A percentile compares a stretch with the other conserved stretches of the same genome.
Evolutionary conservation across 2,888 invertebrate genomes (phyloP).

Genomic region (Oxycera nigricornis): DNA sequence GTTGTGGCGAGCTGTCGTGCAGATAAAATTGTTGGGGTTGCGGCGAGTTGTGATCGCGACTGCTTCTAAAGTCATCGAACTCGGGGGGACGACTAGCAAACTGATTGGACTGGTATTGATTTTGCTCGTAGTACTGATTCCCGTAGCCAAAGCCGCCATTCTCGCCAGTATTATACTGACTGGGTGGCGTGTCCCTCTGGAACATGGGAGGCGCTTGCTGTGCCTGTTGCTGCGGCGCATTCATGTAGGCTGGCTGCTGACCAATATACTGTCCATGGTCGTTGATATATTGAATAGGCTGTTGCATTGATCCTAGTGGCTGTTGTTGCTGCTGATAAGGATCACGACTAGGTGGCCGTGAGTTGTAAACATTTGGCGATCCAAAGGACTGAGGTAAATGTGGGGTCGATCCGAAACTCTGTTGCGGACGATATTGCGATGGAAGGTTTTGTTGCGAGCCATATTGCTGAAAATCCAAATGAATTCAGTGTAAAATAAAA

Average conservation of each 20-base stretch:
- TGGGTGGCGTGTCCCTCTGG: slow-evolving; percentile 60
- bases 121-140: slow-evolving; percentile 45
- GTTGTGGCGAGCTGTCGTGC: slow-evolving; percentile 70
- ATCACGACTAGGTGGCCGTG: slow-evolving; percentile 61
- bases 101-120: slow-evolving; percentile 51
- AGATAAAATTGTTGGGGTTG: slow-evolving; percentile 75
- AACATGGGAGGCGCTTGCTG: slow-evolving; percentile 62
- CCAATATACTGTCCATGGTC: slow-evolving; percentile 61
- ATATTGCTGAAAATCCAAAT: slow-evolving; percentile 65
- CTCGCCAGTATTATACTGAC: slow-evolving; percentile 65
- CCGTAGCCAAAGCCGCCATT: slow-evolving; percentile 53
- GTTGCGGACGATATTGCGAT: slow-evolving; percentile 58
- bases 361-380: slow-evolving; percentile 56
- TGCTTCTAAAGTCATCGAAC: slow-evolving; percentile 63
- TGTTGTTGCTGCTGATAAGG: slow-evolving; percentile 55
- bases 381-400: slow-evolving; percentile 60
- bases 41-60: slow-evolving; percentile 53
- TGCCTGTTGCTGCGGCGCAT: slow-evolving; percentile 65
- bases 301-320: slow-evolving; percentile 48
- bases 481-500: too few species aligned
- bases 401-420: slow-evolving; percentile 61
- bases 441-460: slow-evolving; percentile 65
- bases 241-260: slow-evolving; percentile 59
- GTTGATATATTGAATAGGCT: slow-evolving; percentile 60
- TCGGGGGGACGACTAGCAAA: slow-evolving; percentile 58